Evolutionary conservation across 1,140 invertebrate genomes (phyloP).

Genomic region (Diachasma alloeum): DNA sequence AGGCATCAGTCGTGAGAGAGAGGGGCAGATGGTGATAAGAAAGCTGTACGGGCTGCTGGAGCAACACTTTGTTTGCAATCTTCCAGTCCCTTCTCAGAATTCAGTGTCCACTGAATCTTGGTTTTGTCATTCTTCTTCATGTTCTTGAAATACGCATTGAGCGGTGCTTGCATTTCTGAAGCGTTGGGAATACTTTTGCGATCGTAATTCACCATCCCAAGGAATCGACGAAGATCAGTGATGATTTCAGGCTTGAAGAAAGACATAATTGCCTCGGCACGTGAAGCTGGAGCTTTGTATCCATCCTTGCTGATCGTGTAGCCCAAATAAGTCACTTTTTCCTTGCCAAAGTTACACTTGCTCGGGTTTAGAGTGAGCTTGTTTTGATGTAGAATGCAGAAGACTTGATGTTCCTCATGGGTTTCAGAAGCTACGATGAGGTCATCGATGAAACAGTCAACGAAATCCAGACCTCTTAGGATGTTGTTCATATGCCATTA

Average conservation of each 20-base stretch:
- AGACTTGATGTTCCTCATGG: conserved; percentile 20
- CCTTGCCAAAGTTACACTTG: neutral
- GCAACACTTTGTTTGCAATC: neutral
- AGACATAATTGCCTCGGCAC: neutral
- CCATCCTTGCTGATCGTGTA: conserved; percentile 38
- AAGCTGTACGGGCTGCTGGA: neutral
- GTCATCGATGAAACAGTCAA: conserved; percentile 28
- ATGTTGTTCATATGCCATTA: conserved; percentile 35
- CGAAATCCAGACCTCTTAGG: conserved; percentile 17
- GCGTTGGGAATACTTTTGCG: conserved; percentile 43
- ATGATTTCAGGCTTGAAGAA: neutral
- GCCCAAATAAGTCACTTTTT: neutral
- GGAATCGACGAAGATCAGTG: conserved; percentile 47
- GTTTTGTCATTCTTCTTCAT: neutral
- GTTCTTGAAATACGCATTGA: conserved; percentile 24
- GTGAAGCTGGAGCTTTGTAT: conserved; percentile 27
- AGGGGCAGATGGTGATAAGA: neutral
- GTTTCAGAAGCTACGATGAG: too few species aligned
- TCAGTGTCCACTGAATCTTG: neutral
- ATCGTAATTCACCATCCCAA: conserved; percentile 60
- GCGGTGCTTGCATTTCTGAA: conserved; percentile 36
- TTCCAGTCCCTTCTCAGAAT: neutral
- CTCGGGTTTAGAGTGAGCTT: neutral
- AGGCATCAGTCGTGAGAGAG: conserved; percentile 10
- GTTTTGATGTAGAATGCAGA: neutral